These are phyloP conservation scores for Bunonema sp. DNA, from an alignment of 2,888 invertebrate genomes.

Conservation along the genomic window DNA sequence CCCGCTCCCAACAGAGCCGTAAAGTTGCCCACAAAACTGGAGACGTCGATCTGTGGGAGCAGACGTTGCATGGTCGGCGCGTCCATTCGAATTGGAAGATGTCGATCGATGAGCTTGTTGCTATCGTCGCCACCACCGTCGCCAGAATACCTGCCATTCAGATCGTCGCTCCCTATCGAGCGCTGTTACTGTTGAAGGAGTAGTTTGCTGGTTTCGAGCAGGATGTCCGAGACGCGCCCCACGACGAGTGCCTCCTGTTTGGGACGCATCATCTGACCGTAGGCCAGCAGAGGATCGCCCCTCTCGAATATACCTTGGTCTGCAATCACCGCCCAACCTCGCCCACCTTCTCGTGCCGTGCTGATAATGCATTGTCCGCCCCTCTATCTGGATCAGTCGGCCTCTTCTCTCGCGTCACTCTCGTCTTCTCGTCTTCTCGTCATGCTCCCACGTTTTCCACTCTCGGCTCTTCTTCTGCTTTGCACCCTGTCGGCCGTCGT, in stretches of 20 bases:
- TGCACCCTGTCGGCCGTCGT: too few species aligned
- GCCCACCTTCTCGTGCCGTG: too few species aligned
- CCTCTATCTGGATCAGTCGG: too few species aligned
- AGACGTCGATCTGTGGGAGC: conserved; percentile 18
- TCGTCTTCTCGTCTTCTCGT: neutral
- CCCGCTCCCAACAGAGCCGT: conserved; percentile 31
- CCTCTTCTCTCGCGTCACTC: too few species aligned
- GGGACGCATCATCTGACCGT: conserved; percentile 18
- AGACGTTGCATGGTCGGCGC: conserved; percentile 27
- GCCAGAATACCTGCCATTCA: too few species aligned
- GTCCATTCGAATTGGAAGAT: conserved; percentile 18
- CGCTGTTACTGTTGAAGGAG: conserved; percentile 27
- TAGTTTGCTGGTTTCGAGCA: conserved; percentile 38
- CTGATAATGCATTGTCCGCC: neutral
- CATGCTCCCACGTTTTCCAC: conserved; percentile 26
- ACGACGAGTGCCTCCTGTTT: conserved; percentile 29
- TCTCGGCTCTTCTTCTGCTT: conserved; percentile 29
- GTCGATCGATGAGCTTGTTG: too few species aligned
- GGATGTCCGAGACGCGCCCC: conserved; percentile 29
- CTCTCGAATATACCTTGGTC: conserved; percentile 27
- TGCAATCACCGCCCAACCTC: too few species aligned
- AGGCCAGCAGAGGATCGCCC: conserved; percentile 37
- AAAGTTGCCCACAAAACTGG: conserved; percentile 34
- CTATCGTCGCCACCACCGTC: too few species aligned
- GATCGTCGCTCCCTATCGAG: neutral